Conservation (phyloP, 2,797 vertebrate species). For the Sternotherus odoratus region DNA sequence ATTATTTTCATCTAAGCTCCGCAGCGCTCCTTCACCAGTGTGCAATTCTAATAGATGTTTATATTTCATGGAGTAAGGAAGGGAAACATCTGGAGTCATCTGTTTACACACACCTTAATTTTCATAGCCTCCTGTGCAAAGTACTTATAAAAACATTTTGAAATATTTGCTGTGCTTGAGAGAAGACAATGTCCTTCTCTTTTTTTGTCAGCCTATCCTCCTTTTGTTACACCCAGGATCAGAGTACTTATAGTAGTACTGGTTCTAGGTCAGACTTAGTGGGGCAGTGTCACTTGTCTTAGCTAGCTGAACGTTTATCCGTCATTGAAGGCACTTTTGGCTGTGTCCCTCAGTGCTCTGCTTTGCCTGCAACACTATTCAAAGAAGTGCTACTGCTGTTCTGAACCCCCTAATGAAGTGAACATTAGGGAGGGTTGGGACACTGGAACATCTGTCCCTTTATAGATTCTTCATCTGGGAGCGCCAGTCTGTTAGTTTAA, state of each 20-base stretch:
- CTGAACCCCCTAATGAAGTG: slow-evolving; percentile 41
- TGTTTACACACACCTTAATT: not conserved
- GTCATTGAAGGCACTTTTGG: slow-evolving; percentile 45
- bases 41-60: not conserved
- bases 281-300: not conserved
- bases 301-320: not conserved
- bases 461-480: slow-evolving; percentile 38
- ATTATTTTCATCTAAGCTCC: not conserved
- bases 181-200: not conserved
- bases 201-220: not conserved
- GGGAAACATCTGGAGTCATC: not conserved
- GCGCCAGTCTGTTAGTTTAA: slow-evolving; percentile 48
- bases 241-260: not conserved
- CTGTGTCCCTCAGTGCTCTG: slow-evolving; percentile 28
- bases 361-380: slow-evolving; percentile 13
- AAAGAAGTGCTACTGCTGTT: slow-evolving; percentile 52
- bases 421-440: not conserved
- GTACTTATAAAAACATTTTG: not conserved
- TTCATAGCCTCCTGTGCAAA: not conserved
- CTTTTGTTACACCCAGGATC: not conserved
- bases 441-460: slow-evolving; percentile 34
- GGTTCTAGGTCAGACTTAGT: not conserved
- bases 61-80: not conserved
- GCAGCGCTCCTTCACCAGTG: not conserved
- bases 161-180: not conserved